phyloP scores from a whole-genome alignment of 2,888 invertebrate genomes.

The Epinotia demarniana region DNA sequence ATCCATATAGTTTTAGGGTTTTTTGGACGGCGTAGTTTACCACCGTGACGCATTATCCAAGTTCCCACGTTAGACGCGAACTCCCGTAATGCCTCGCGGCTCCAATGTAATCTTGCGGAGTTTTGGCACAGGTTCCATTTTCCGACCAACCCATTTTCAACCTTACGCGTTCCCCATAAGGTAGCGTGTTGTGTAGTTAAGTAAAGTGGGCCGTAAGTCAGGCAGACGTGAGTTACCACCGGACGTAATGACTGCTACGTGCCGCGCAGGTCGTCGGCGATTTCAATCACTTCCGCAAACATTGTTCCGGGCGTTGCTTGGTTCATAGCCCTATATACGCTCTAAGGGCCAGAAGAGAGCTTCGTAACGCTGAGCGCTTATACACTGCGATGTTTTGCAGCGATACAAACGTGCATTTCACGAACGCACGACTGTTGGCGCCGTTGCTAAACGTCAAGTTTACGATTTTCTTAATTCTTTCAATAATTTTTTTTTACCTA shows the following conservation, averaged over 20 bases:
- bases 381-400: no score
- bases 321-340: not conserved
- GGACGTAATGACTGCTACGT: conserved; percentile 42
- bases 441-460: no score
- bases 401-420: no score
- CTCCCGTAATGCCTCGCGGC: conserved; percentile 40
- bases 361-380: no score
- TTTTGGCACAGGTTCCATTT: conserved; percentile 37
- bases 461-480: no score
- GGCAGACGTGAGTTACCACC: conserved; percentile 41
- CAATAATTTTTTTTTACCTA: no score
- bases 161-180: not conserved
- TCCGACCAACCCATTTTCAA: not conserved
- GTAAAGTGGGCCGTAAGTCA: conserved; percentile 32
- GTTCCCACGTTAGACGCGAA: conserved; percentile 40
- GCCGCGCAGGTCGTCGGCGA: conserved; percentile 24
- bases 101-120: conserved; percentile 38
- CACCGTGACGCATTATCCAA: conserved; percentile 42
- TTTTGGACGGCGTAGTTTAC: not conserved
- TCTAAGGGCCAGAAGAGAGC: not conserved
- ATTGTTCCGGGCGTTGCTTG: conserved; percentile 17
- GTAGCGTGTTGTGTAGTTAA: not conserved
- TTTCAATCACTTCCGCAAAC: conserved; percentile 35
- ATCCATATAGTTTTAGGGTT: not conserved
- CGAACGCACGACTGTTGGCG: no score